phyloP scores from a whole-genome alignment of 2,113 vertebrate species.

The Ancistrus triradiatus region DNA sequence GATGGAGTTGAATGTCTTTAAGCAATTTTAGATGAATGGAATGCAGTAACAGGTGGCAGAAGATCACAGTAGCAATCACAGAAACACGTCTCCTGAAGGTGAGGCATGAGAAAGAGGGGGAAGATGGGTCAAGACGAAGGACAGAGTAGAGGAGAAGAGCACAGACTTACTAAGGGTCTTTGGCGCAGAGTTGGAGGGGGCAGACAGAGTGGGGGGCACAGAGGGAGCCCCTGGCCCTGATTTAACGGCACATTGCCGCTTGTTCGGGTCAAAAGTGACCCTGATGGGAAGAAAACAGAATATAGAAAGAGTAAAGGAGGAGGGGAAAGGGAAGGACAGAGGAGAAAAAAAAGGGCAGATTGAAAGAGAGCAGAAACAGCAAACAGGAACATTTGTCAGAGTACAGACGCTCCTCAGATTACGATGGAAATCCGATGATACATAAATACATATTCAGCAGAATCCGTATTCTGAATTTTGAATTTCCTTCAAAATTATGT shows the following conservation, averaged over 20 bases:
- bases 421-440: no score
- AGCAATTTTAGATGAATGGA: not conserved
- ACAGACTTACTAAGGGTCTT: conserved; percentile 79
- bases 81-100: conserved; percentile 12
- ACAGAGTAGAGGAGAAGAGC: conserved; percentile 56
- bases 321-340: conserved; percentile 38
- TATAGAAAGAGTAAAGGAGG: conserved; percentile 22
- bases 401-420: no score
- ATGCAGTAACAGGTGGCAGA: not conserved
- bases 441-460: no score
- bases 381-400: conserved; percentile 16
- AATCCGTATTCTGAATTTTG: no score
- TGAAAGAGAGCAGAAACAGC: conserved; percentile 46
- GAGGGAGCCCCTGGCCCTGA: conserved; percentile 66
- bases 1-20: conserved; percentile 45
- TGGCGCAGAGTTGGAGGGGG: conserved; percentile 68
- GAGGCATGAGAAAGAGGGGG: conserved; percentile 49
- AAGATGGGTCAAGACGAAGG: conserved; percentile 51
- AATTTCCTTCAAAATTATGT: no score
- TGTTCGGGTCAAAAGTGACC: conserved; percentile 78
- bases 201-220: conserved; percentile 50
- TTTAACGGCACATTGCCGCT: conserved; percentile 71
- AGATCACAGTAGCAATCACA: conserved; percentile 6
- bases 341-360: conserved; percentile 58
- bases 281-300: conserved; percentile 53